Conservation (phyloP, 2,113 vertebrate species). For the Cnemophilus loriae region DNA sequence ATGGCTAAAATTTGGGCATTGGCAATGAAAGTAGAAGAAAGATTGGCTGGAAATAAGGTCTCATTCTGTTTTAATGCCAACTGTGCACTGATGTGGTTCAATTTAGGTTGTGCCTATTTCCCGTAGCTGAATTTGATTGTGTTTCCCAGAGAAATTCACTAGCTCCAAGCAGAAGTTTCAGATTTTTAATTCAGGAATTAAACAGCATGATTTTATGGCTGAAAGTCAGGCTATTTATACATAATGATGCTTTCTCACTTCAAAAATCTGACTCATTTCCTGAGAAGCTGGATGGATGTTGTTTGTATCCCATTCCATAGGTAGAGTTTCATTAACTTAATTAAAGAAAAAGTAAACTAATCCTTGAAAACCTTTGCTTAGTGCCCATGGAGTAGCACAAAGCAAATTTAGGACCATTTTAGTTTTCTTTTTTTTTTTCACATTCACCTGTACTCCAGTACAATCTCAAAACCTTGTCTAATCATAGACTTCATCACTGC, state of each 20-base stretch:
- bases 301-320: not conserved
- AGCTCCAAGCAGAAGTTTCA: not conserved
- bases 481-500: not conserved
- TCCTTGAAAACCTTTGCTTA: not conserved
- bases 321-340: not conserved
- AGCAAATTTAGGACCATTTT: not conserved
- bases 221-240: not conserved
- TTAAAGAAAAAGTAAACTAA: not conserved
- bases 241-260: not conserved
- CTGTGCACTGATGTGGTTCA: accelerated
- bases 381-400: not conserved
- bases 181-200: not conserved
- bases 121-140: not conserved
- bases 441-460: not conserved
- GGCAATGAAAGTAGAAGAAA: not conserved
- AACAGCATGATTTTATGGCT: not conserved
- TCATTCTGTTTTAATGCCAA: not conserved
- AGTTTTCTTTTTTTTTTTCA: not conserved
- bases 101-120: not conserved
- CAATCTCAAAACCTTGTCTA: not conserved
- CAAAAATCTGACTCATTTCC: not conserved
- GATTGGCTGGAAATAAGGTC: not conserved
- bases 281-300: not conserved
- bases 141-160: not conserved
- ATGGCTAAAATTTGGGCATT: not conserved